Conservation (phyloP, 2,797 vertebrate genomes). For the Poeciliopsis gracilis region DNA sequence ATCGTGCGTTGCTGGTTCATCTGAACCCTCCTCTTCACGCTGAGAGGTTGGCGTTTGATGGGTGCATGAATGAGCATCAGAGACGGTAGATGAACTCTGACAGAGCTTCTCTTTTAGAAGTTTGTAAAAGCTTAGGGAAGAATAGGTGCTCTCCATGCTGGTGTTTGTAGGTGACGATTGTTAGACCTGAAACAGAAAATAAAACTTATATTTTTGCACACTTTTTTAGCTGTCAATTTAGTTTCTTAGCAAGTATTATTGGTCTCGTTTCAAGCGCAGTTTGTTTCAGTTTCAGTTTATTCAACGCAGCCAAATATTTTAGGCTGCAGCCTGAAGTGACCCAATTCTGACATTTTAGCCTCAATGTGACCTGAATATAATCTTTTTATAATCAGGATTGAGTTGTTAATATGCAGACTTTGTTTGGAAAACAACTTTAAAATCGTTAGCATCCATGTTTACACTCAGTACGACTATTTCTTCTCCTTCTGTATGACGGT, state of each 20-base stretch:
- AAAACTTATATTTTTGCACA: neutral
- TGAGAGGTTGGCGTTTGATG: slow-evolving; percentile 72
- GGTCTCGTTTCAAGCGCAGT: no score
- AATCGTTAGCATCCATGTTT: no score
- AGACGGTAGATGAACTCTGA: slow-evolving; percentile 82
- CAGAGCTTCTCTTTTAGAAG: slow-evolving; percentile 76
- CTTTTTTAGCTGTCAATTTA: neutral
- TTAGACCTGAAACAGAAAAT: slow-evolving; percentile 23
- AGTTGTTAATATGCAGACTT: no score
- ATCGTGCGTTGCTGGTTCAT: slow-evolving; percentile 62
- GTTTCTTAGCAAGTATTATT: neutral
- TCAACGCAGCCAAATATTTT: no score
- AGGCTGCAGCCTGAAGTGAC: no score
- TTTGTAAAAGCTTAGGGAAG: slow-evolving; percentile 78
- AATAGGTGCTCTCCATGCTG: slow-evolving; percentile 85
- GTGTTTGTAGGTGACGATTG: slow-evolving; percentile 10
- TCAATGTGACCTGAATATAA: no score
- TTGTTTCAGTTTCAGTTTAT: no score
- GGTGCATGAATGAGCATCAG: slow-evolving; percentile 72
- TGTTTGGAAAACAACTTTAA: no score
- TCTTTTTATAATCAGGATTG: no score
- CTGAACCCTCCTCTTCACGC: slow-evolving; percentile 75
- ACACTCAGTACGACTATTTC: no score
- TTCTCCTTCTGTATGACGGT: no score
- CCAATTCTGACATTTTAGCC: no score